Base-by-base conservation (phyloP, 2,888 invertebrate genomes). In the Euproctis similis region DNA sequence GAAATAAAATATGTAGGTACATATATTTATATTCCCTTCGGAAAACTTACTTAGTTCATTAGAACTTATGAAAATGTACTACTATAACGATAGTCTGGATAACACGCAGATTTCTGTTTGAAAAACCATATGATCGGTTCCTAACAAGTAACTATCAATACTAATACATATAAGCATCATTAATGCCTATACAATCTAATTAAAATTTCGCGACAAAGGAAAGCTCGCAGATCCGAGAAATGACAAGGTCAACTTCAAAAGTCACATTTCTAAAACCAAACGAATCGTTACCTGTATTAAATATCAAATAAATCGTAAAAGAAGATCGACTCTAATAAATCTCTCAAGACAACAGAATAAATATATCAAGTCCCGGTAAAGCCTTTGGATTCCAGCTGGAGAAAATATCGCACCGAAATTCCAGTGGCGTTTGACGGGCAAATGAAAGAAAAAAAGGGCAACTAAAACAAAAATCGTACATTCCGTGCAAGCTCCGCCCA, bases 361-460 rank as follows among this genome's bases (percentile, higher is more conserved):
- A 78, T 75, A 73, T 71, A 62, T 73, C 75, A 71, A 69, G 63
- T 67, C 72, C 56, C 60, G 59, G 55, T 67, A 71, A 69, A 75
- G 68, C 72, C 76, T 73, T 74, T 70, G 73, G 70, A 82, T 82
- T 81, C 82, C 80, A 64, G 52, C 56, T 59, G 46, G 59, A 70
- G 77, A 65, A 84, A 81, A 84, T 84, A 84, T 82, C 78, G 82
- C 84, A 84, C 84, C 81, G 77, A 71, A 81, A 81, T 84, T 81
- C 81, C 78, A 66, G 38, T 53, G 53, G 52, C 50, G 57, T 42
- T 67, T 75, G 78, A 76, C 71, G 65, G 68, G 50, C 60, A 67
- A 71, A 67, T 64, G 66, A 67, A n/a, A n/a, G n/a, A n/a, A 73
- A 77, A 77, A 72, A 23, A 71, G 68, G 70, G 65, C 72, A 61